Percentiles rank a stretch among this genome's conserved stretches.
Evolutionary conservation across 2,113 vertebrate genomes (phyloP).

Genomic region (Myrmecophaga tridactyla): DNA sequence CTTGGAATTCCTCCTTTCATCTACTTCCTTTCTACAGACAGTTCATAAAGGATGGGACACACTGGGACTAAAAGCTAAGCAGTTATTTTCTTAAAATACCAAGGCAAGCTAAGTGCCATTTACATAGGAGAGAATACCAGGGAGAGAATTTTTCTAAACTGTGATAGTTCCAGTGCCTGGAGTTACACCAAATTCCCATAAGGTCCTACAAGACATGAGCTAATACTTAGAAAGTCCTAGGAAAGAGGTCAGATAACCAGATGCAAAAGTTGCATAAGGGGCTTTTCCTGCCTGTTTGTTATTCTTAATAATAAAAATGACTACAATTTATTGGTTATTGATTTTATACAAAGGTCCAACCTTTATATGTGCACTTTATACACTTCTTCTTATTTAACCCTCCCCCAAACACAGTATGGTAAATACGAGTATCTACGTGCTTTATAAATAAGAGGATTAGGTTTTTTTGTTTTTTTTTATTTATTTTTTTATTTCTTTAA

Average conservation of each 20-base stretch:
- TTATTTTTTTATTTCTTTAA: too few relatives aligned
- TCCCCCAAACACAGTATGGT: background rate
- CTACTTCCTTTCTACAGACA: slow-evolving; percentile 68
- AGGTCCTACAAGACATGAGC: background rate
- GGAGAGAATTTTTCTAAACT: slow-evolving; percentile 13
- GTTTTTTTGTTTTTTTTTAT: too few relatives aligned
- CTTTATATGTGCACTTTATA: background rate
- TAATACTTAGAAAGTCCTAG: slow-evolving; percentile 32
- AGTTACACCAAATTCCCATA: background rate
- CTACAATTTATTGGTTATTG: background rate
- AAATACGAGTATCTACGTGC: background rate
- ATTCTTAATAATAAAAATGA: slow-evolving; percentile 8
- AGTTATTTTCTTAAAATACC: slow-evolving; percentile 43
- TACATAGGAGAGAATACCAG: background rate
- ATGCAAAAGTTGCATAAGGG: slow-evolving; percentile 10
- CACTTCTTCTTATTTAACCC: background rate
- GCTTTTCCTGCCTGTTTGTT: background rate
- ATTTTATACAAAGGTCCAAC: background rate
- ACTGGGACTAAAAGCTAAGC: slow-evolving; percentile 38
- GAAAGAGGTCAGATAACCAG: slow-evolving; percentile 15
- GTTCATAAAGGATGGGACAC: slow-evolving; percentile 68
- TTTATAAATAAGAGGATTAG: slow-evolving; percentile 42
- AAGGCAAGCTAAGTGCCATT: background rate
- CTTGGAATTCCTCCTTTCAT: slow-evolving; percentile 64
- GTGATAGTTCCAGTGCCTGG: background rate